Percentiles rank a stretch among this genome's conserved stretches.
Conservation (phyloP, 1,140 invertebrate species). For the Sipha flava region DNA sequence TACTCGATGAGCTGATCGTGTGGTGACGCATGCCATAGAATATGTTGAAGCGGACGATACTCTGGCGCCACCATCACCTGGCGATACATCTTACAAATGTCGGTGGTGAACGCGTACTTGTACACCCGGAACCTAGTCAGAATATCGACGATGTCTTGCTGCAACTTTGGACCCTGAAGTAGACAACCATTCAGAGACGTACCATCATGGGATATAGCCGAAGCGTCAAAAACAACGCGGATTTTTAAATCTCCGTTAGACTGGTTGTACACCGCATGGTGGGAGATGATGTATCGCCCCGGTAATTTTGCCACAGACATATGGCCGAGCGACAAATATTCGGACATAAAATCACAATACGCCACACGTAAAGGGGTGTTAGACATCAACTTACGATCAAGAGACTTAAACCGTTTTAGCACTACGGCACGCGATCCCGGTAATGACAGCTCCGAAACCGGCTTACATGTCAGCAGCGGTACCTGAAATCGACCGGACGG, state of each 20-base stretch:
- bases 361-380: no score
- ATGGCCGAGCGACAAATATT: no score
- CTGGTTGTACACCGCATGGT: constrained; percentile 39
- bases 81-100: not conserved
- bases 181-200: constrained; percentile 39
- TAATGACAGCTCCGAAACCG: no score
- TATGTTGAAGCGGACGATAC: not conserved
- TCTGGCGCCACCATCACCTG: not conserved
- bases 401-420: no score
- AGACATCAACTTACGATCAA: no score
- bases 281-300: constrained; percentile 36
- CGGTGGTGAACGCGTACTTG: not conserved
- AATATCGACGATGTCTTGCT: constrained; percentile 42
- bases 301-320: no score
- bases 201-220: constrained; percentile 36
- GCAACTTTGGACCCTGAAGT: constrained; percentile 40
- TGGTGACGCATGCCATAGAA: not conserved
- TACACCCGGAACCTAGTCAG: constrained; percentile 39
- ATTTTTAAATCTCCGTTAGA: constrained; percentile 38
- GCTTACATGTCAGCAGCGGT: no score
- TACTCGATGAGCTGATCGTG: not conserved
- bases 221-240: constrained; percentile 44
- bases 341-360: constrained; percentile 37
- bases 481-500: no score
- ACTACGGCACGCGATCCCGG: no score